Conservation (phyloP, 2,797 vertebrate genomes). For the Pagetopsis macropterus region DNA sequence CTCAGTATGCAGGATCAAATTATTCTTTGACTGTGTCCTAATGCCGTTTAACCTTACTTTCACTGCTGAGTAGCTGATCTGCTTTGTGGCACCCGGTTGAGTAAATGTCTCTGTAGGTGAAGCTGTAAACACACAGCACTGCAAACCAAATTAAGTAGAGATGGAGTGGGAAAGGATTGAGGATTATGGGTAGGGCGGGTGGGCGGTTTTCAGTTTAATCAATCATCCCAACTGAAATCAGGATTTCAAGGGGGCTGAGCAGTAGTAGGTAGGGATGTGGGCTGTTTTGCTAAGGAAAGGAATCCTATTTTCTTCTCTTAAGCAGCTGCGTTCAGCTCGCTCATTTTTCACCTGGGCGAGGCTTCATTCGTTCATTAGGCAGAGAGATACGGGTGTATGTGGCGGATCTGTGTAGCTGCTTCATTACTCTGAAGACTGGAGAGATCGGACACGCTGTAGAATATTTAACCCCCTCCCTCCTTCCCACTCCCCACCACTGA, state of each 20-base stretch:
- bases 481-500: background rate
- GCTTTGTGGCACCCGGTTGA: conserved; percentile 25
- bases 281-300: conserved; percentile 30
- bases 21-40: conserved; percentile 20
- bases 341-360: conserved; percentile 72
- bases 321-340: conserved; percentile 37
- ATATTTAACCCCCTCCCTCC: conserved; percentile 49
- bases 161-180: conserved; percentile 39
- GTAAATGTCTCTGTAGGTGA: conserved; percentile 36
- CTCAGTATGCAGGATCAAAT: conserved; percentile 13
- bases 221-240: conserved; percentile 65
- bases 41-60: conserved; percentile 32
- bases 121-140: conserved; percentile 36
- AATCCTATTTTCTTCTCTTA: conserved; percentile 50
- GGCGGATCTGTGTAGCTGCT: conserved; percentile 52
- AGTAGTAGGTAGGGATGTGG: conserved; percentile 11
- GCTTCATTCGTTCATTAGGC: conserved; percentile 70
- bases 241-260: conserved; percentile 11
- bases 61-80: conserved; percentile 21
- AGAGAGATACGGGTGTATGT: conserved; percentile 53
- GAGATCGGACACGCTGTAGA: conserved; percentile 41
- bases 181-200: background rate
- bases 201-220: conserved; percentile 64
- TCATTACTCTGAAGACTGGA: conserved; percentile 68
- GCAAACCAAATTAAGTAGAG: conserved; percentile 60